phyloP scores from a whole-genome alignment of 2,113 vertebrate species.

The Rhipidura dahli region DNA sequence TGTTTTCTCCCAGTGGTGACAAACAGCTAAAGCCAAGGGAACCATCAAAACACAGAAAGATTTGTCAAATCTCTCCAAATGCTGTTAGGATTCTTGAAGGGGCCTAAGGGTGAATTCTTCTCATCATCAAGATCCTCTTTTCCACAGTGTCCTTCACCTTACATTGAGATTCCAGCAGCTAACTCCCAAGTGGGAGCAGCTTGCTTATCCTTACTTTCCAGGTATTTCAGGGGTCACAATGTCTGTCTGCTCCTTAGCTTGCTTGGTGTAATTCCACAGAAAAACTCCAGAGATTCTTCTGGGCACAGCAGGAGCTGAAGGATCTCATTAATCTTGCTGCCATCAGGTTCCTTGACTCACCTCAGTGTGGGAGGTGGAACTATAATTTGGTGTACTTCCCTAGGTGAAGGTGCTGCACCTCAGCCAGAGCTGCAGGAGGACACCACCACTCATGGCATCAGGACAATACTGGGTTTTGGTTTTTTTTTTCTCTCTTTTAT shows the following conservation, averaged over 20 bases:
- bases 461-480: neutral
- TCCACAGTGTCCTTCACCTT: neutral
- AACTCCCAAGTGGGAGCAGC: neutral
- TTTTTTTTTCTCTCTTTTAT: neutral
- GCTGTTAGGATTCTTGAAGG: neutral
- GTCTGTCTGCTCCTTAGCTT: neutral
- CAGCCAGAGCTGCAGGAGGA: neutral
- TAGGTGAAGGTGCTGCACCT: neutral
- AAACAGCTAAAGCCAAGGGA: neutral
- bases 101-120: neutral
- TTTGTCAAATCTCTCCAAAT: neutral
- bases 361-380: neutral
- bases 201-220: neutral
- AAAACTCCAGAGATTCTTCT: neutral
- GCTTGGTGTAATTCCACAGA: neutral
- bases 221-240: neutral
- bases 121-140: neutral
- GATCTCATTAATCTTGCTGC: neutral
- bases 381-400: neutral
- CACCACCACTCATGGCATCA: neutral
- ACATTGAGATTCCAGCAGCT: neutral
- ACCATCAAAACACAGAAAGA: neutral
- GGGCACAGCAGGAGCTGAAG: neutral
- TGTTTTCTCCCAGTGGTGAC: neutral
- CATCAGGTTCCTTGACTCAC: neutral